Evolutionary conservation across 2,113 vertebrate genomes (phyloP).

Genomic region (Ceuthmochares aereus): DNA sequence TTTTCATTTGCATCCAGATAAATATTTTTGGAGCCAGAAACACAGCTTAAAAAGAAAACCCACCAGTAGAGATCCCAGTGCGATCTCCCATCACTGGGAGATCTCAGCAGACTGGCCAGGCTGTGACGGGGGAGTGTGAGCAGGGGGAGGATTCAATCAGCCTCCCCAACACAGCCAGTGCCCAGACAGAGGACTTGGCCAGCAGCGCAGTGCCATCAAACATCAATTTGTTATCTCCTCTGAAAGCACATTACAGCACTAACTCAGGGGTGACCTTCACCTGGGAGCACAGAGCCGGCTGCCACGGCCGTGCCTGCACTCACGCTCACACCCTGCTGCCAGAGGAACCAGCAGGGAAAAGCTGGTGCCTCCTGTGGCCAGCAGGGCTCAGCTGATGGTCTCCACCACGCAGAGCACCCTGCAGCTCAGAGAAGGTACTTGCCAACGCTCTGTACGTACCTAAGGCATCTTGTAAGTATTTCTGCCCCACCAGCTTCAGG

Average conservation of each 20-base stretch:
- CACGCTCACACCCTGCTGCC: neutral
- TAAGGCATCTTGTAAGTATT: slow-evolving; percentile 96
- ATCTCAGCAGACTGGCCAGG: neutral
- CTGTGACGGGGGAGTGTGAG: neutral
- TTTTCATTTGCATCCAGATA: slow-evolving; percentile 41
- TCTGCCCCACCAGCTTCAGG: slow-evolving; percentile 98
- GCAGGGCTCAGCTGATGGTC: neutral
- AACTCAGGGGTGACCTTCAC: neutral
- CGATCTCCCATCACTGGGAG: neutral
- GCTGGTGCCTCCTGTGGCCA: neutral
- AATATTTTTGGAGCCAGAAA: slow-evolving; percentile 35
- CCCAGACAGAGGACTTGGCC: neutral
- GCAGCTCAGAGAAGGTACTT: neutral
- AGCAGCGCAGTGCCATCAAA: neutral
- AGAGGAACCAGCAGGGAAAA: fast-evolving
- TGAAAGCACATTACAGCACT: neutral
- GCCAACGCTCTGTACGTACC: slow-evolving; percentile 78
- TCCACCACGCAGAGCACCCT: neutral
- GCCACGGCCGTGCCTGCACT: fast-evolving
- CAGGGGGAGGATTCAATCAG: neutral
- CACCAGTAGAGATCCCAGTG: neutral
- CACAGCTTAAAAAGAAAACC: neutral
- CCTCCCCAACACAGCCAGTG: fast-evolving
- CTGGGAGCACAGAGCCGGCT: neutral
- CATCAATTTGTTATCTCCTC: neutral